Conservation (phyloP, 2,797 vertebrate species). For the Pangasius krempfi region DNA sequence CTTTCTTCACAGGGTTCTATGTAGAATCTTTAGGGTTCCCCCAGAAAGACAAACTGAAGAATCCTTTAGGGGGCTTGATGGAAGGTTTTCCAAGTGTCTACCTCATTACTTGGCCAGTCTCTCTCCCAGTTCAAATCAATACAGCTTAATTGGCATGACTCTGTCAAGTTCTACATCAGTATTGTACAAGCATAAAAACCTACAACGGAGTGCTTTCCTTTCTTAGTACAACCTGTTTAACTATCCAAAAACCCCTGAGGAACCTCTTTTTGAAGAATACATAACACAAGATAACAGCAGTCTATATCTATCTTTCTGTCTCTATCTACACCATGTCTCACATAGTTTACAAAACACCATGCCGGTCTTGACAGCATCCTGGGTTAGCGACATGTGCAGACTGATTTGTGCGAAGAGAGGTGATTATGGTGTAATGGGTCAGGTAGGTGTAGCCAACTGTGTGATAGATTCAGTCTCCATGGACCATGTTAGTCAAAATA, state of each 20-base stretch:
- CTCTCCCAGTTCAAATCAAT: not conserved
- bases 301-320: not conserved
- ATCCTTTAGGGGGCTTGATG: not conserved
- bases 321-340: not conserved
- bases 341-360: not conserved
- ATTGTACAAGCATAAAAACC: not conserved
- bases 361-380: constrained; percentile 8
- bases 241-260: not conserved
- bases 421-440: constrained; percentile 22
- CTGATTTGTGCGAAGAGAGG: not conserved
- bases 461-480: constrained; percentile 28
- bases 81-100: not conserved
- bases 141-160: not conserved
- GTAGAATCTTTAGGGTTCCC: not conserved
- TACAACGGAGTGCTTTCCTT: not conserved
- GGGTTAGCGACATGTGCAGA: not conserved
- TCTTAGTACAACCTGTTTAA: not conserved
- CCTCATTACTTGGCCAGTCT: not conserved
- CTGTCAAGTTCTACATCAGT: not conserved
- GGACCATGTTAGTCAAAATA: constrained; percentile 29
- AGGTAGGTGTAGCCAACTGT: constrained; percentile 13
- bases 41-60: not conserved
- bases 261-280: not conserved
- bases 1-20: not conserved
- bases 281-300: not conserved